Percentiles rank a stretch among this genome's conserved stretches.
phyloP scores from a whole-genome alignment of 2,113 vertebrate species.

The Aramus guarauna region DNA sequence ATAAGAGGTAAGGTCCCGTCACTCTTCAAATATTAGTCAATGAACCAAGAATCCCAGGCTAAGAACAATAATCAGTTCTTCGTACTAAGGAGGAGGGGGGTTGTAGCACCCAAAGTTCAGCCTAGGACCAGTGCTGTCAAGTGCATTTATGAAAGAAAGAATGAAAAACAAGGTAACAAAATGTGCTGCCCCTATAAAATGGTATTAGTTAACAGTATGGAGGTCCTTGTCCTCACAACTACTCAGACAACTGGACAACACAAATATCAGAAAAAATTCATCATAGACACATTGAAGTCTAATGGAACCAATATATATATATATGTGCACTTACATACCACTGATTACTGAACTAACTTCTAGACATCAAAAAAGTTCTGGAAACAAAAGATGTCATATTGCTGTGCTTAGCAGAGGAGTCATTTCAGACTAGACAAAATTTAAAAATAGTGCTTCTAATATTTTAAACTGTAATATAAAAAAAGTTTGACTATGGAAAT shows the following conservation, averaged over 20 bases:
- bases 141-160: not conserved
- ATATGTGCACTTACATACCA: not conserved
- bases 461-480: not conserved
- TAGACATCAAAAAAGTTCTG: not conserved
- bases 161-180: not conserved
- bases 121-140: not conserved
- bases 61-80: not conserved
- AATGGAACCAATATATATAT: not conserved
- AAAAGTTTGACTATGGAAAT: not conserved
- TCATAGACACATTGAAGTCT: not conserved
- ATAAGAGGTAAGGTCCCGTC: not conserved
- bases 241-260: not conserved
- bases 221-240: not conserved
- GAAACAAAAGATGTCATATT: not conserved
- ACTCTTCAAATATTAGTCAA: not conserved
- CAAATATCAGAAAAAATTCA: not conserved
- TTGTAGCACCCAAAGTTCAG: not conserved
- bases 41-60: not conserved
- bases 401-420: not conserved
- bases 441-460: not conserved
- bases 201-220: not conserved
- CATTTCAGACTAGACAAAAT: not conserved
- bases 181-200: not conserved
- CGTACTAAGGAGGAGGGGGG: fast-evolving
- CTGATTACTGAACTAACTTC: not conserved